Percentiles rank a stretch among this genome's conserved stretches.
These are phyloP conservation scores for Oscheius onirici DNA, from an alignment of 2,888 invertebrate species.

Conservation along the genomic window DNA sequence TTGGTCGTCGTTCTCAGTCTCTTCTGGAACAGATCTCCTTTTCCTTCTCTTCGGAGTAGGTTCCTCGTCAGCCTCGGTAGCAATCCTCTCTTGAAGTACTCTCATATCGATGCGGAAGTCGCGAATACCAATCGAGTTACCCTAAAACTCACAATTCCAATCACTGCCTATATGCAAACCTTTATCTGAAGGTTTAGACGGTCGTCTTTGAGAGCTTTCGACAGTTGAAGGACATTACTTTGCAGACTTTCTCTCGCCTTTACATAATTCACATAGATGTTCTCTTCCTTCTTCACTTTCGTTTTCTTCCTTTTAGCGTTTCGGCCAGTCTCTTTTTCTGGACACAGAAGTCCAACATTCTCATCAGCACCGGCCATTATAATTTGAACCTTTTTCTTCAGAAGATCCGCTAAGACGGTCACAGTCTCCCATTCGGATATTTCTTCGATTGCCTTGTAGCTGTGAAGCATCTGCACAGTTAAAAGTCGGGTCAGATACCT, in stretches of 20 bases:
- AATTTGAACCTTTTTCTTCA: conserved; percentile 23
- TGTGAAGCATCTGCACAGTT: conserved; percentile 16
- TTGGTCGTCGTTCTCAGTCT: too few species aligned
- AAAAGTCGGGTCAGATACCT: neutral
- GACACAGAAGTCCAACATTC: conserved; percentile 21
- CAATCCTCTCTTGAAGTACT: conserved; percentile 35
- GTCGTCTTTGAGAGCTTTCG: conserved; percentile 31
- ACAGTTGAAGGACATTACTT: conserved; percentile 28
- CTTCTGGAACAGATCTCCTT: neutral
- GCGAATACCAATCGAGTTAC: conserved; percentile 52
- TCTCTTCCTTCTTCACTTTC: conserved; percentile 26
- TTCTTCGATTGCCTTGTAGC: conserved; percentile 16
- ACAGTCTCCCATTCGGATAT: conserved; percentile 22
- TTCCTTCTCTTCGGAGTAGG: conserved; percentile 3
- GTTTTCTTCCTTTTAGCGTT: conserved; percentile 22
- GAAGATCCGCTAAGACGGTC: conserved; percentile 3
- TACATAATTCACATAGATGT: conserved; percentile 32
- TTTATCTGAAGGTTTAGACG: conserved; percentile 32
- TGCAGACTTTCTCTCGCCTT: conserved; percentile 29
- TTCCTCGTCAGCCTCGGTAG: neutral
- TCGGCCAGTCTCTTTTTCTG: neutral
- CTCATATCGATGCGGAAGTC: conserved; percentile 52
- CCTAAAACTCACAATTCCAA: conserved; percentile 30
- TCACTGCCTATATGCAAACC: conserved; percentile 1
- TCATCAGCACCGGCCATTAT: conserved; percentile 35